These are phyloP conservation scores for Nephrotoma flavescens DNA, from an alignment of 2,888 invertebrate genomes.

Conservation along the genomic window DNA sequence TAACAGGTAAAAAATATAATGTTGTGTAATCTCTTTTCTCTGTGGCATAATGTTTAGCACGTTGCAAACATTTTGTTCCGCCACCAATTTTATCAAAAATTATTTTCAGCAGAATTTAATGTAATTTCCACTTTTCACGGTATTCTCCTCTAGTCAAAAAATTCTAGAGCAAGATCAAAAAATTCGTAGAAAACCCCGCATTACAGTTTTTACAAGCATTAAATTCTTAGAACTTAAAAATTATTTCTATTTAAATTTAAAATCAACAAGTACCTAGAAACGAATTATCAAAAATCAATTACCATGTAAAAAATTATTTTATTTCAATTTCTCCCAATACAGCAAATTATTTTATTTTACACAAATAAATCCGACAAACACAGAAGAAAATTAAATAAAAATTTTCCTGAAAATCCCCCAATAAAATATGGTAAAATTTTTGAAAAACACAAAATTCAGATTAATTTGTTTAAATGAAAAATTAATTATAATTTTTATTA, in stretches of 20 bases:
- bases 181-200: no score
- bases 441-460: neutral
- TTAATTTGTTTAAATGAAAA: neutral
- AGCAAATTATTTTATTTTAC: neutral
- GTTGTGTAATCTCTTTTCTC: no score
- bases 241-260: neutral
- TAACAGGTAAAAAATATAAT: no score
- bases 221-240: neutral
- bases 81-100: no score
- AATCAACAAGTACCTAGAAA: neutral
- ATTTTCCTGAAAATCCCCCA: neutral
- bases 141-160: no score
- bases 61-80: no score
- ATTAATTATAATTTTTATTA: neutral
- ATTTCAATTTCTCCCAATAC: neutral
- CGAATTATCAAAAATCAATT: neutral
- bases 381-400: neutral
- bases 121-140: no score
- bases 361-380: neutral
- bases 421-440: neutral
- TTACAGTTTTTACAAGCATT: no score
- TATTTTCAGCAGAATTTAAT: no score
- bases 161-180: no score
- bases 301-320: neutral
- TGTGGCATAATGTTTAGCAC: no score